Evolutionary conservation across 2,888 invertebrate genomes (phyloP), one percentile per base, ranked within the genome.

Genomic region (Aelia acuminata): DNA sequence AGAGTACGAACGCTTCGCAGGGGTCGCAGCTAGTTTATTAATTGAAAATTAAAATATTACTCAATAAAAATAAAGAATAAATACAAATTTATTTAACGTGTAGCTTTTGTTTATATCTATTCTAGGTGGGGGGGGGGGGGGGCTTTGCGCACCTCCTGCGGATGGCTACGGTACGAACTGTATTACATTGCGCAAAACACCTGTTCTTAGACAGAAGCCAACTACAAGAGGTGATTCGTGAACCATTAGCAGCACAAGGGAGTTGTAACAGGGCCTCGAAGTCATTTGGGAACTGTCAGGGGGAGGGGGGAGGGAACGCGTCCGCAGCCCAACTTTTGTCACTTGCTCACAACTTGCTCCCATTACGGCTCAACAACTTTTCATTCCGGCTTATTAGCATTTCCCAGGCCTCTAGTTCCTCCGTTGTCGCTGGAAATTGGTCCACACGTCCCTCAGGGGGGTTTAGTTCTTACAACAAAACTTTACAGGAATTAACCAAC

Each of bases 281-380:
- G 80, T 80, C 80, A 80, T 80, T 80, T 70, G 43, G 80, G 80
- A 80, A 80, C 80, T 80, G 80, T 80, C 80, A 43, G 43, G 80
- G 43, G 4, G 80, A 8, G 39, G 39, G 22, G 35, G 57, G n/a
- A 57, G 57, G 15, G 26, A 26, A 15, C 3, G 26, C 31, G 8
- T 7, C 63, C 63, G 57, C 31, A 35, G 63, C 4, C 1, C 35
- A 70, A 70, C 63, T 70, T 70, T 70, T 70, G 63, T 70, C 63
- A 70, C 63, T 70, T 70, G 63, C 31, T 70, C 35, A 31, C 63
- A 70, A 70, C 63, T 70, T 70, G 63, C 63, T 70, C 18, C 63
- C 63, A 70, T 70, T 70, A 70, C 18, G 31, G 4, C 20, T 13
- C 63, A 18, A 70, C 63, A 70, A 70, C 63, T 70, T 70, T 70